A percentile compares a stretch with the other conserved stretches of the same genome.
phyloP scores from a whole-genome alignment of 2,888 invertebrate genomes.

The Netelia melanura region DNA sequence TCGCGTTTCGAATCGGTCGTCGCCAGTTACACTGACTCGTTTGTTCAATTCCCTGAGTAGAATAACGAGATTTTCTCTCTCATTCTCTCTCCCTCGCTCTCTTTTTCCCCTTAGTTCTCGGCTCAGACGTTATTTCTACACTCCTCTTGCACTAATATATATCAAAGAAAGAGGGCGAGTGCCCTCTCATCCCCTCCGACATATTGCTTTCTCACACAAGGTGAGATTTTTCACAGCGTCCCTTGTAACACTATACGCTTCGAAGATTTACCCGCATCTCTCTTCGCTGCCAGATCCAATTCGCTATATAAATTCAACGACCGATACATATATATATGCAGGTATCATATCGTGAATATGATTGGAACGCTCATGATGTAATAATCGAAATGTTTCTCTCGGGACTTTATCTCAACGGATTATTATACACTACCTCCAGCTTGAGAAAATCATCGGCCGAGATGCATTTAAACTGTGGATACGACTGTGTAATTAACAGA shows the following conservation, averaged over 20 bases:
- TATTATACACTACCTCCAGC: background rate
- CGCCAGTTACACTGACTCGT: conserved; percentile 49
- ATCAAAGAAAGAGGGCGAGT: background rate
- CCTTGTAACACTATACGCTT: conserved; percentile 14
- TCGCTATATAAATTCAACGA: conserved; percentile 38
- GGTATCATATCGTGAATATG: background rate
- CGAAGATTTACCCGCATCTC: conserved; percentile 26
- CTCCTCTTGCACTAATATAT: conserved; percentile 2
- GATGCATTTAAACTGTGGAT: background rate
- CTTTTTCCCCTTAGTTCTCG: background rate
- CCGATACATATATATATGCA: background rate
- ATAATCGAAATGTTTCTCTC: conserved; percentile 1
- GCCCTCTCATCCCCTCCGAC: conserved; percentile 58
- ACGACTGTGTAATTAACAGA: background rate
- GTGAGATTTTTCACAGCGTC: conserved; percentile 21
- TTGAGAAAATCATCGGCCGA: background rate
- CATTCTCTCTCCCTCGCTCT: conserved; percentile 25
- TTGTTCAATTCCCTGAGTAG: conserved; percentile 80
- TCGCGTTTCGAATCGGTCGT: too few relatives aligned
- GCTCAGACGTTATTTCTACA: conserved; percentile 58
- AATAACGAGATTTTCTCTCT: conserved; percentile 67
- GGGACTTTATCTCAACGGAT: background rate
- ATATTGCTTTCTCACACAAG: conserved; percentile 41
- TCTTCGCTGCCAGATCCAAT: conserved; percentile 29
- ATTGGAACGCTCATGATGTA: conserved; percentile 1